Evolutionary conservation across 2,888 invertebrate species (phyloP).

Genomic region (Oligia strigilis): DNA sequence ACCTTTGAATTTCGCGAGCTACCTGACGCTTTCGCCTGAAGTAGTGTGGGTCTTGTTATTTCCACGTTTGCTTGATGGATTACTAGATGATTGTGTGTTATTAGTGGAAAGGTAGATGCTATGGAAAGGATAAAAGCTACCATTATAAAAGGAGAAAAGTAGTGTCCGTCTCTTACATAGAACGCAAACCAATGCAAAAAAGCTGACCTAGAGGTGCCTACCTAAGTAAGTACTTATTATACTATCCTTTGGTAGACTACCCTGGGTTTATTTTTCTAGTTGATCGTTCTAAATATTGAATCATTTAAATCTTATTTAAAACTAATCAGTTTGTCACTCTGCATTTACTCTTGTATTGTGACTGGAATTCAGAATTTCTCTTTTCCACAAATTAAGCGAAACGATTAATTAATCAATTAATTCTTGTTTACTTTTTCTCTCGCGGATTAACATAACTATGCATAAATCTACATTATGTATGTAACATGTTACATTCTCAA

Average conservation of each 20-base stretch:
- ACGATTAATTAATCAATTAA: constrained; percentile 41
- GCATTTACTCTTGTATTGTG: neutral
- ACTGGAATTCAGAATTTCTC: constrained; percentile 6
- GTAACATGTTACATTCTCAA: constrained; percentile 37
- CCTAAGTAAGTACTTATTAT: neutral
- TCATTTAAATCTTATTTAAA: neutral
- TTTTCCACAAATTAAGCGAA: constrained; percentile 24
- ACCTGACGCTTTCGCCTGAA: too few relatives aligned
- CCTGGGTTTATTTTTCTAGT: neutral
- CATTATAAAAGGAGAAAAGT: neutral
- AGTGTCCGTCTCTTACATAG: neutral
- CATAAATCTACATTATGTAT: constrained; percentile 44
- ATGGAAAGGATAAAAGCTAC: too few relatives aligned
- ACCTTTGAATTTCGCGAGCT: too few relatives aligned
- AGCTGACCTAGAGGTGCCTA: neutral
- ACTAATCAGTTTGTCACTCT: neutral
- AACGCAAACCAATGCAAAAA: neutral
- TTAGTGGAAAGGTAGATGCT: neutral
- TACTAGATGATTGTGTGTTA: neutral
- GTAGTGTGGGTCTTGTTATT: neutral
- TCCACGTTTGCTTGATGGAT: neutral
- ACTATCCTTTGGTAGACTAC: neutral
- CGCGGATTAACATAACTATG: constrained; percentile 27
- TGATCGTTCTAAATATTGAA: neutral
- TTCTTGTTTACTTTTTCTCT: constrained; percentile 26